phyloP scores from a whole-genome alignment of 2,113 vertebrate genomes.

The Sitta europaea region DNA sequence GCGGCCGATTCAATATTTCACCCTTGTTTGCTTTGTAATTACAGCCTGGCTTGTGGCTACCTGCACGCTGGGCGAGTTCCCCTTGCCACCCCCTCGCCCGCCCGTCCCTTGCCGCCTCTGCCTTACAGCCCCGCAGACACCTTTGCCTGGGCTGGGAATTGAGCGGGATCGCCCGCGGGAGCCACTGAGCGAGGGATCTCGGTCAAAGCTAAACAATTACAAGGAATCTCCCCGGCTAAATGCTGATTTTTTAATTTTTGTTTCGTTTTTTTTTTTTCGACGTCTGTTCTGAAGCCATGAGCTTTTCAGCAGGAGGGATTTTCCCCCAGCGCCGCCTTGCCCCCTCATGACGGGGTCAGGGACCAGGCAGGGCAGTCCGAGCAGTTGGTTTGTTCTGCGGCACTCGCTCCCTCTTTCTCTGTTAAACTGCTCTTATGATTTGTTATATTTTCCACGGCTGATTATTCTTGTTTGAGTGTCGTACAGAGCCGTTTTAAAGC shows the following conservation, averaged over 20 bases:
- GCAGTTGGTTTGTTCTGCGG: background rate
- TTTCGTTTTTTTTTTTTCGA: background rate
- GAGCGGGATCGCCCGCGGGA: background rate
- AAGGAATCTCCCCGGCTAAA: background rate
- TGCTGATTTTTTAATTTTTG: no score
- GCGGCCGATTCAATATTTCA: constrained; percentile 70
- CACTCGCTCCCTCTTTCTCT: background rate
- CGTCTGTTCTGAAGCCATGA: background rate
- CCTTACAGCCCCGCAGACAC: background rate
- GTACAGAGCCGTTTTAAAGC: constrained; percentile 53
- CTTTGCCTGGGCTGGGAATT: background rate
- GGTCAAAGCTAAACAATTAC: background rate
- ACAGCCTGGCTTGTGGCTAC: constrained; percentile 59
- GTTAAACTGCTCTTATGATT: constrained; percentile 12
- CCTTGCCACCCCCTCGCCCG: background rate
- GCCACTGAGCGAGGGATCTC: background rate
- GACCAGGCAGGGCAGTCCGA: background rate
- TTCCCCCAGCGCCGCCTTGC: background rate
- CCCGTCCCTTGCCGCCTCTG: background rate
- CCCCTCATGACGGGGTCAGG: background rate
- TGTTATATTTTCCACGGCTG: constrained; percentile 60
- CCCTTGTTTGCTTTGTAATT: constrained; percentile 79
- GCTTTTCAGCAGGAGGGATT: background rate
- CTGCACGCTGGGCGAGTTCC: constrained; percentile 14
- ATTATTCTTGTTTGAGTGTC: constrained; percentile 34